Evolutionary conservation across 2,113 vertebrate genomes (phyloP).

Genomic region (Hucho hucho): DNA sequence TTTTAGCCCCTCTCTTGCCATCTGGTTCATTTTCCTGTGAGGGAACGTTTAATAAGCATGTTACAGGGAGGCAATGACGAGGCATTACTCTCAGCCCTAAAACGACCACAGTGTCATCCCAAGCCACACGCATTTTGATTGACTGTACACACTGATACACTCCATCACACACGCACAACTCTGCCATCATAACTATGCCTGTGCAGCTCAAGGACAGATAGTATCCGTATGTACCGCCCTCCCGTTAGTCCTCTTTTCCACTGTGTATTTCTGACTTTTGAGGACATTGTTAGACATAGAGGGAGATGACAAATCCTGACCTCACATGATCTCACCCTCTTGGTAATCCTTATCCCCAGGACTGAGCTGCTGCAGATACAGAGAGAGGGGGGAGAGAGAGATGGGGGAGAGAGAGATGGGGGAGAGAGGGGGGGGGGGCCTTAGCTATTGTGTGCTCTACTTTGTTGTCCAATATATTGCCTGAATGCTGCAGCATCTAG

Average conservation of each 20-base stretch:
- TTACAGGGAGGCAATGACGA: slow-evolving; percentile 61
- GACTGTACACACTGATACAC: slow-evolving; percentile 3
- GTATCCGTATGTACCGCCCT: not conserved
- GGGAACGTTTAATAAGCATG: slow-evolving; percentile 69
- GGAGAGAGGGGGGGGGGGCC: not conserved
- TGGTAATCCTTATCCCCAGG: slow-evolving; percentile 37
- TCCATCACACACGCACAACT: not conserved
- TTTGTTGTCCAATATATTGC: slow-evolving; percentile 1
- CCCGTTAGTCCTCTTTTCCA: not conserved
- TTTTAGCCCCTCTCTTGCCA: slow-evolving; percentile 56
- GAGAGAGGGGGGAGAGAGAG: slow-evolving; percentile 15
- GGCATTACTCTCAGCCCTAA: slow-evolving; percentile 44
- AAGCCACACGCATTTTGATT: slow-evolving; percentile 39
- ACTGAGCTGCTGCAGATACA: slow-evolving; percentile 26
- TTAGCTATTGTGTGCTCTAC: slow-evolving; percentile 9
- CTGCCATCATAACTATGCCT: not conserved
- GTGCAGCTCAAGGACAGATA: slow-evolving; percentile 25
- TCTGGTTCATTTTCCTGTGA: slow-evolving; percentile 69
- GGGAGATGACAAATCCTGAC: slow-evolving; percentile 23
- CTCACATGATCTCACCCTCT: slow-evolving; percentile 30
- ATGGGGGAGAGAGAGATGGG: not conserved
- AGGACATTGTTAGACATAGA: not conserved
- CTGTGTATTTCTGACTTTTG: slow-evolving; percentile 24
- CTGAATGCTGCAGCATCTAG: not conserved
- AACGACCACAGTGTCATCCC: slow-evolving; percentile 50